Evolutionary conservation across 2,113 vertebrate species (phyloP), one percentile per base, ranked within the genome.

Genomic region (Microcebus jonahi): DNA sequence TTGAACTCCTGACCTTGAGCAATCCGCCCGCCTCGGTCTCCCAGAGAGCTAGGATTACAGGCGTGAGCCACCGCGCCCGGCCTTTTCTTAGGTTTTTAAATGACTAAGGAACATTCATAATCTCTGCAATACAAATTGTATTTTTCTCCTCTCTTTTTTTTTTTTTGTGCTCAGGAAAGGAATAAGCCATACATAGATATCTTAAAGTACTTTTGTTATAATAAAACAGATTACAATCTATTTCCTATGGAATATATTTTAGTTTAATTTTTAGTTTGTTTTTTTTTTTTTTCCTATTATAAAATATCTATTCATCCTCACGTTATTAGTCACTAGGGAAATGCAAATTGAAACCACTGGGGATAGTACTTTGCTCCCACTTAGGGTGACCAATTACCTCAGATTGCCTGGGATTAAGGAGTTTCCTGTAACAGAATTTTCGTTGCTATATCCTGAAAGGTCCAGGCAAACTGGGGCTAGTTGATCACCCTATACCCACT

Each of bases 181-280:
- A 91, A 75, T 70, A 61, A 85, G 29, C 63, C 45, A 17, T 59
- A 84, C 3, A n/a, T 31, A 81, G 42, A 53, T 65, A 18, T 59
- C 29, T 77, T 92, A 53, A 97, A 59, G 45, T 73, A 90, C 79
- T 87, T 87, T 68, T 88, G 50, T 94, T 93, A 77, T 23, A 87
- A 34, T 91, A 61, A 86, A 82, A 65, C 39, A 90, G 5, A 75
- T 18, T 4, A n/a, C 7, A 45, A 11, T 90, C 61, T 84, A 23
- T 80, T 89, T 50, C 7, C 48, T 68, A 25, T 39, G 65, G 23
- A 31, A 59, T 59, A 4, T 75, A 6, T 93, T 95, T 87, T 70
- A 36, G 10, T 89, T 97, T 75, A 79, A 48, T 20, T 90, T 90
- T 71, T 65, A 36, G 45, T 8, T 81, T 29, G n/a, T n/a, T n/a